A percentile compares a stretch with the other conserved stretches of the same genome.
Evolutionary conservation across 2,113 vertebrate species (phyloP).

Genomic region (Cavia aperea): DNA sequence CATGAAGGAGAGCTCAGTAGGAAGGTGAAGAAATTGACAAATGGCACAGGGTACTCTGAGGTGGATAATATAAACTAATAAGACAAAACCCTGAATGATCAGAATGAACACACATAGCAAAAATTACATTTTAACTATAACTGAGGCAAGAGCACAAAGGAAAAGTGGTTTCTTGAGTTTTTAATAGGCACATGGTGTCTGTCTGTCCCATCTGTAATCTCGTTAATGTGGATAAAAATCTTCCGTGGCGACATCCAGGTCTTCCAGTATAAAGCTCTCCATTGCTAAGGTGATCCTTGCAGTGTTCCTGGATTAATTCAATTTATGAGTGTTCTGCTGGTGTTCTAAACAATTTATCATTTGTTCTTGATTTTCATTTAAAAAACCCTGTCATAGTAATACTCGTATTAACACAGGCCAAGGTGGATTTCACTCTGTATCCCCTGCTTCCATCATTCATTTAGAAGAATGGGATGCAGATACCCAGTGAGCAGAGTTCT

Average conservation of each 20-base stretch:
- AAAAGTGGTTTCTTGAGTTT: neutral
- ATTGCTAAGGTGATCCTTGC: neutral
- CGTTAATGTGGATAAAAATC: neutral
- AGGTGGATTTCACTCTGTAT: neutral
- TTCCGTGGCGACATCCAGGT: neutral
- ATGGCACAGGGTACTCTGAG: neutral
- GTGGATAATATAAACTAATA: neutral
- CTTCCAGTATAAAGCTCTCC: neutral
- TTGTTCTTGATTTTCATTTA: neutral
- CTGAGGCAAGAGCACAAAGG: neutral
- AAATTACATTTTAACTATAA: neutral
- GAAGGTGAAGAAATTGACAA: neutral
- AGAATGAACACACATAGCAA: neutral
- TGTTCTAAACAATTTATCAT: neutral
- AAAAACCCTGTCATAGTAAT: neutral
- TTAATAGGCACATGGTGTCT: neutral
- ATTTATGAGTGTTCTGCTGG: neutral
- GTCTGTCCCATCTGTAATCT: neutral
- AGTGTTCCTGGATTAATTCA: neutral
- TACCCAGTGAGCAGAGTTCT: neutral
- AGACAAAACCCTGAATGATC: neutral
- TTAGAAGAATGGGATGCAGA: neutral
- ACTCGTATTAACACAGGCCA: neutral
- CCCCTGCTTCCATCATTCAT: neutral
- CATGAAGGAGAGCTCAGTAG: neutral